phyloP scores from a whole-genome alignment of 1,140 invertebrate species.

The Tetranychus urticae region DNA sequence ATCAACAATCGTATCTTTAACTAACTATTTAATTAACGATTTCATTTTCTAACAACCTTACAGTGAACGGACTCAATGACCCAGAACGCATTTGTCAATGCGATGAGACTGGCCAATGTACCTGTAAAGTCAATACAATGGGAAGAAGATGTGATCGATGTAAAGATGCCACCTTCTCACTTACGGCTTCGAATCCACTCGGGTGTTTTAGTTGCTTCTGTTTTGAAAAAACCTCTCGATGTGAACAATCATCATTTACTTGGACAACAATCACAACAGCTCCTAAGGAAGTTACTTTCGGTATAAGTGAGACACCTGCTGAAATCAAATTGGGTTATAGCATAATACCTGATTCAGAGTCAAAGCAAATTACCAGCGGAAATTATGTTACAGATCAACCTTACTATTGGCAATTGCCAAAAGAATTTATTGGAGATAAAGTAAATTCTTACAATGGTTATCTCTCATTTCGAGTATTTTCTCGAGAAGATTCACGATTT shows the following conservation, averaged over 20 bases:
- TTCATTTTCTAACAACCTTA: slow-evolving; percentile 20
- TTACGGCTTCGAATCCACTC: slow-evolving; percentile 35
- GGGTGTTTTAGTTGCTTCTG: slow-evolving; percentile 76
- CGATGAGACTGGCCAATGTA: slow-evolving; percentile 52
- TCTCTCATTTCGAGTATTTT: neutral
- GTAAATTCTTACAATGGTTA: slow-evolving; percentile 45
- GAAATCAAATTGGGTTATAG: slow-evolving; percentile 24
- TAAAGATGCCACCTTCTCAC: slow-evolving; percentile 49
- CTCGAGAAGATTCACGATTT: slow-evolving; percentile 61
- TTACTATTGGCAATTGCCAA: slow-evolving; percentile 53
- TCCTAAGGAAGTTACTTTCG: slow-evolving; percentile 10
- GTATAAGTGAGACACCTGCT: slow-evolving; percentile 13
- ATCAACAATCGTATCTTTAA: neutral
- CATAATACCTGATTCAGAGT: slow-evolving; percentile 38
- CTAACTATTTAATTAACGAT: neutral
- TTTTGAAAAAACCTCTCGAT: slow-evolving; percentile 49
- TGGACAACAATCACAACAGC: slow-evolving; percentile 32
- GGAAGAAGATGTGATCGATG: slow-evolving; percentile 71
- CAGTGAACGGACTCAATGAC: slow-evolving; percentile 64
- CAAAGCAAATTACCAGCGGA: slow-evolving; percentile 44
- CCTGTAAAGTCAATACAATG: slow-evolving; percentile 56
- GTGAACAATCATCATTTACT: slow-evolving; percentile 45
- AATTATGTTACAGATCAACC: slow-evolving; percentile 40
- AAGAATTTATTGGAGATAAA: slow-evolving; percentile 60
- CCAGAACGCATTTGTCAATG: slow-evolving; percentile 35